These are phyloP conservation scores for Falcaria lacertinaria DNA, from an alignment of 2,888 invertebrate genomes.

Conservation along the genomic window DNA sequence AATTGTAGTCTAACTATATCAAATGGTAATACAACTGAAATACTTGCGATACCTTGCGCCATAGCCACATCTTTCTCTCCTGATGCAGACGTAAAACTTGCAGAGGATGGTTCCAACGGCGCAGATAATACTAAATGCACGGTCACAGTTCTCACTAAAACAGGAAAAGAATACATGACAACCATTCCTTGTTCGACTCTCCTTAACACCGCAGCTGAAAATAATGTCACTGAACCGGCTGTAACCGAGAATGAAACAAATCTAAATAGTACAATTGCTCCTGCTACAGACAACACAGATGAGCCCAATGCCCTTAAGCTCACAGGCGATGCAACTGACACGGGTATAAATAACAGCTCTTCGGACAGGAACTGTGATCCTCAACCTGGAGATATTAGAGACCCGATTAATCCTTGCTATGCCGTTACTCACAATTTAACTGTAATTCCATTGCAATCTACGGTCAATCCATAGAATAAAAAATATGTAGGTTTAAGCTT, in stretches of 20 bases:
- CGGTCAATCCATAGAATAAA: slow-evolving; percentile 17
- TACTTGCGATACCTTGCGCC: slow-evolving; percentile 70
- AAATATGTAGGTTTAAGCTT: too few relatives aligned
- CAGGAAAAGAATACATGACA: slow-evolving; percentile 64
- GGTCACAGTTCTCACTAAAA: slow-evolving; percentile 63
- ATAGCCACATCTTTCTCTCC: slow-evolving; percentile 74
- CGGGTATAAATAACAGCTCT: slow-evolving; percentile 20
- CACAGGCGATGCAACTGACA: slow-evolving; percentile 20
- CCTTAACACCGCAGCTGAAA: slow-evolving; percentile 66
- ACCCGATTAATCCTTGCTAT: slow-evolving; percentile 69
- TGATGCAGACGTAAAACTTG: slow-evolving; percentile 61
- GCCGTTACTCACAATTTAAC: slow-evolving; percentile 58
- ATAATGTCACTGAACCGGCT: slow-evolving; percentile 69
- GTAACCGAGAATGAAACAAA: slow-evolving; percentile 26
- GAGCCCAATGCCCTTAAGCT: slow-evolving; percentile 40
- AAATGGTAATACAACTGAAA: slow-evolving; percentile 58
- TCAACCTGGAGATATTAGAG: slow-evolving; percentile 47
- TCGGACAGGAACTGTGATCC: slow-evolving; percentile 40
- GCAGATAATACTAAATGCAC: slow-evolving; percentile 67
- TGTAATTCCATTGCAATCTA: slow-evolving; percentile 51
- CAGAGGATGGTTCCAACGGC: slow-evolving; percentile 34
- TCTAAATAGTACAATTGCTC: slow-evolving; percentile 21
- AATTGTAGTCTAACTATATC: slow-evolving; percentile 71
- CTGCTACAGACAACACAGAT: slow-evolving; percentile 17
- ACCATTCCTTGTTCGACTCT: slow-evolving; percentile 72